Evolutionary conservation across 37 sponge, comb jelly and placozoan genomes (phyloP), one percentile per base, ranked within the genome.

Genomic region (Theonella swinhoei): DNA sequence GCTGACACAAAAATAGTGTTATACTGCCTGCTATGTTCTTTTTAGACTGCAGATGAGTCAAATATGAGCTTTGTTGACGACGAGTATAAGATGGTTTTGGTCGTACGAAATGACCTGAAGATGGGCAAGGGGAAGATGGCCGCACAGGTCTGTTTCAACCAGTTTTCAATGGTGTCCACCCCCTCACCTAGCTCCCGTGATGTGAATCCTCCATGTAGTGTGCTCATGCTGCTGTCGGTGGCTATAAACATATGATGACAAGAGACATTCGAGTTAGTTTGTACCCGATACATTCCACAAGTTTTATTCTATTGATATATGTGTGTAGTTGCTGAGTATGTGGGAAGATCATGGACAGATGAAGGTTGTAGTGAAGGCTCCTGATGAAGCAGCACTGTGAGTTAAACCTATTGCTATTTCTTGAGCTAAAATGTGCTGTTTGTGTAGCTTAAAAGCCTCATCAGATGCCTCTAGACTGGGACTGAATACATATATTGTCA

Each of bases 71-170:
- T 41, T 70, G 89, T 68, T 25, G 42, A 42, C 30, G 95, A 76
- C 0, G 93, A 94, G 25, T 90, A 88, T 67, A 99, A 99, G 81
- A 92, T 99, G 97, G 89, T 99, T 42, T 82, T 99, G 39, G 97
- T 96, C 28, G 95, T 99, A 0, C 67, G 99, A 39, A 89, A 86
- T 65, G 99, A 99, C 70, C 85, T 99, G 39, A 94, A 94, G 78
- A 99, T 99, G 99, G 95, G 97, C n/a, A 99, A 99, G 68, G 99
- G 99, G 19, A 95, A 97, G 76, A 78, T 92, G 0, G 93, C 90
- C 5, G 97, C 97, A 35, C 97, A 97, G 89, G 93, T 88, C 25
- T 59, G 71, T 30, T 9, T 22, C 41, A 38, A 24, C 23, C 14
- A 36, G 38, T 23, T 22, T 72, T 37, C 17, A 23, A 37, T 22